These are phyloP conservation scores for Metaphire vulgaris DNA, from an alignment of 1,140 invertebrate species.

Conservation along the genomic window DNA sequence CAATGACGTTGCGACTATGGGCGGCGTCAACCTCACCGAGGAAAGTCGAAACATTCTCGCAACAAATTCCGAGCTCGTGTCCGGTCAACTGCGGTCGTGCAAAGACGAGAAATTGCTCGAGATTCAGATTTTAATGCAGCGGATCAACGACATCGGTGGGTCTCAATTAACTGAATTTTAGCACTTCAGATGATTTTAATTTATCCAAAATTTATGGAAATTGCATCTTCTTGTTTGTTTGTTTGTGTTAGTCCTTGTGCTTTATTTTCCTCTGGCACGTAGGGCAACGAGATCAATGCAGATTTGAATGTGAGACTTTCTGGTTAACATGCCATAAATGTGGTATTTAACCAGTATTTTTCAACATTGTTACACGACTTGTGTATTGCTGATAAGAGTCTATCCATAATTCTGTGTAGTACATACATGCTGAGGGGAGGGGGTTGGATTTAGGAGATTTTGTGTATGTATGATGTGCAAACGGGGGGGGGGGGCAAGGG, in stretches of 20 bases:
- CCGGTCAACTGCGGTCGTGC: slow-evolving; percentile 88
- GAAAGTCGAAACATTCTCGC: slow-evolving; percentile 91
- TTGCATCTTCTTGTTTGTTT: not conserved
- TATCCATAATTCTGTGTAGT: too few species aligned
- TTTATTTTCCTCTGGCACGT: not conserved
- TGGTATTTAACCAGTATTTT: too few species aligned
- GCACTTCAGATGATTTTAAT: slow-evolving; percentile 10
- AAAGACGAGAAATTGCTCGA: slow-evolving; percentile 89
- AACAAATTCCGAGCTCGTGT: slow-evolving; percentile 82
- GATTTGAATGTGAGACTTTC: not conserved
- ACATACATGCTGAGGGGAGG: too few species aligned
- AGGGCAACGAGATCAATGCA: not conserved
- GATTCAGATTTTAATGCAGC: slow-evolving; percentile 66
- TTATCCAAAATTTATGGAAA: not conserved
- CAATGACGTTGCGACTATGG: slow-evolving; percentile 98
- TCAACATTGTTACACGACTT: too few species aligned
- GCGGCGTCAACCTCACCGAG: slow-evolving; percentile 94
- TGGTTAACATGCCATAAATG: not conserved
- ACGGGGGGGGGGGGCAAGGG: too few species aligned
- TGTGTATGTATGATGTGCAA: too few species aligned
- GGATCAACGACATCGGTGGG: slow-evolving; percentile 68
- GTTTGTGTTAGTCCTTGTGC: not conserved
- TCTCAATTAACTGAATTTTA: not conserved
- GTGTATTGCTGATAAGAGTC: too few species aligned
- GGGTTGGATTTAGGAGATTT: too few species aligned